Conservation (phyloP, 2,888 invertebrate species). For the Drosophila peninsularis region DNA sequence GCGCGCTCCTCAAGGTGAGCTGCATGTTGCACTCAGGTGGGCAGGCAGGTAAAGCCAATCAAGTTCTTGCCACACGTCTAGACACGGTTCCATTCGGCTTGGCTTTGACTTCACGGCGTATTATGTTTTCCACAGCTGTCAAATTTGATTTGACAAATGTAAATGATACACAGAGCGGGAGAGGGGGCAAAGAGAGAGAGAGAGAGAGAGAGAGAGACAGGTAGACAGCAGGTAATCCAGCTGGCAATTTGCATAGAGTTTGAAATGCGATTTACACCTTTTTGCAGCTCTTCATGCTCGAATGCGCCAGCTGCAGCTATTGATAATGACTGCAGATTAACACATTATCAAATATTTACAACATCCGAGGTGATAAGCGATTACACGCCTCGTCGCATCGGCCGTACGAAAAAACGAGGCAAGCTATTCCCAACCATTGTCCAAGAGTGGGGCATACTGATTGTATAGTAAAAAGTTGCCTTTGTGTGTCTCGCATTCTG, state of each 20-base stretch:
- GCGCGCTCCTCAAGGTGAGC: neutral
- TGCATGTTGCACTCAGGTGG: constrained; percentile 1
- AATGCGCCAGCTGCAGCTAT: constrained; percentile 21
- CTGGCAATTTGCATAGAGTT: constrained; percentile 37
- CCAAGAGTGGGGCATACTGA: neutral
- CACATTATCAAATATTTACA: constrained; percentile 49
- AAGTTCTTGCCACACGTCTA: constrained; percentile 49
- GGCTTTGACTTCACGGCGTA: constrained; percentile 39
- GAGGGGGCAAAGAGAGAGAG: constrained; percentile 4
- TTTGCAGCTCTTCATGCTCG: constrained; percentile 23
- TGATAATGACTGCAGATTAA: constrained; percentile 40
- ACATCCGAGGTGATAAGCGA: constrained; percentile 24
- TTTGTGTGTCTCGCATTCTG: too few species aligned
- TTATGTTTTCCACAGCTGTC: constrained; percentile 78
- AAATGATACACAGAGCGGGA: constrained; percentile 59
- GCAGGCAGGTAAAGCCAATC: constrained; percentile 44
- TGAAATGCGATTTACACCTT: constrained; percentile 47
- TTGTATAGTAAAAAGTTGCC: too few species aligned
- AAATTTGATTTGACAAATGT: constrained; percentile 79
- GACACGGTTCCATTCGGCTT: constrained; percentile 5
- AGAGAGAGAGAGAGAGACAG: neutral
- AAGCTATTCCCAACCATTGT: neutral
- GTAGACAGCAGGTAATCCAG: constrained; percentile 10
- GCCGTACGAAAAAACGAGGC: neutral
- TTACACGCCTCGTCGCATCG: constrained; percentile 8